Conservation (phyloP, 2,797 vertebrate genomes). For the Eulemur albifrons region DNA sequence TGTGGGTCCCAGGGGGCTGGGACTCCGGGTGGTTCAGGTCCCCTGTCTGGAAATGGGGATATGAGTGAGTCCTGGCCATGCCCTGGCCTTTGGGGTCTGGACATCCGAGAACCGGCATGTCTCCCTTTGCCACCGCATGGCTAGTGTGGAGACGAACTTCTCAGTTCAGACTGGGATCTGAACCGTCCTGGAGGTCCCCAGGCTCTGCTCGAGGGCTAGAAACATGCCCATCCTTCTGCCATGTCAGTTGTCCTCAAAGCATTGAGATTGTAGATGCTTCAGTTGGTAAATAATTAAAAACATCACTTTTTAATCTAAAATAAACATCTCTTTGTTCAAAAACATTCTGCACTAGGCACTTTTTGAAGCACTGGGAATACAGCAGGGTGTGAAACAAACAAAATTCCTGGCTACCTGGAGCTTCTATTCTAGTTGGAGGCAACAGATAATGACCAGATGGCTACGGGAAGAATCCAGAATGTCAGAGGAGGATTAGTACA, state of each 20-base stretch:
- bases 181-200: neutral
- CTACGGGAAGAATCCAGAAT: neutral
- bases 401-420: neutral
- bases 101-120: fast-evolving
- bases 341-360: neutral
- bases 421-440: neutral
- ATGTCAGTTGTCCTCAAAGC: neutral
- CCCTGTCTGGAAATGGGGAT: fast-evolving
- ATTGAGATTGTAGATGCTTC: neutral
- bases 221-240: neutral
- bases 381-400: neutral
- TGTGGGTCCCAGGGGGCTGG: too few species aligned
- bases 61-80: neutral
- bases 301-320: neutral
- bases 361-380: neutral
- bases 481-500: neutral
- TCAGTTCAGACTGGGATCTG: too few species aligned
- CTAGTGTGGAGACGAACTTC: fast-evolving
- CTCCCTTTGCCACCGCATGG: too few species aligned
- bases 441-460: neutral
- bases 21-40: too few species aligned
- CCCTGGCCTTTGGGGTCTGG: neutral
- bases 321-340: neutral
- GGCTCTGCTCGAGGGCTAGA: neutral
- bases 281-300: neutral